Evolutionary conservation across 2,888 invertebrate genomes (phyloP).

Genomic region (Lissonota sp.): DNA sequence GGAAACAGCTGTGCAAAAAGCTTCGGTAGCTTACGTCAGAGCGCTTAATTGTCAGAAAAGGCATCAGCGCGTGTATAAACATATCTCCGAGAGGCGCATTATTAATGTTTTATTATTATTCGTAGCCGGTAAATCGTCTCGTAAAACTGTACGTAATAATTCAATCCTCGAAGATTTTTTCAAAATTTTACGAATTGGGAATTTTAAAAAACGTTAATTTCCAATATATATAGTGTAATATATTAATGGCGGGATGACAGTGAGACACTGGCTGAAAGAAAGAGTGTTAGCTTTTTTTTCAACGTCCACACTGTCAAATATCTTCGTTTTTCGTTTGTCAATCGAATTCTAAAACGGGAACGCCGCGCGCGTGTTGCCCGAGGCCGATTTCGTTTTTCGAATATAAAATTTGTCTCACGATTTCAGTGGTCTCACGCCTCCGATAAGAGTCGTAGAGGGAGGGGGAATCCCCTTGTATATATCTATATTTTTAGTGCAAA

Average conservation of each 20-base stretch:
- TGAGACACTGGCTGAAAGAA: background rate
- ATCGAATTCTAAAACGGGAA: constrained; percentile 64
- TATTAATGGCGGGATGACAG: background rate
- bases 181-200: background rate
- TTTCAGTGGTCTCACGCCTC: constrained; percentile 42
- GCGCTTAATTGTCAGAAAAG: constrained; percentile 41
- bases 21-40: too few relatives aligned
- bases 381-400: constrained; percentile 40
- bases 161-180: background rate
- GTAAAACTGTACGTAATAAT: constrained; percentile 14
- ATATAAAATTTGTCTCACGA: constrained; percentile 61
- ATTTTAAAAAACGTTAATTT: background rate
- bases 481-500: constrained; percentile 24
- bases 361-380: background rate
- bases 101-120: background rate
- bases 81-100: constrained; percentile 2
- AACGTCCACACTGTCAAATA: background rate
- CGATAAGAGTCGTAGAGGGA: constrained; percentile 21
- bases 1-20: too few relatives aligned
- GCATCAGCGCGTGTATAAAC: constrained; percentile 35
- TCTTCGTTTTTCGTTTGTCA: constrained; percentile 27
- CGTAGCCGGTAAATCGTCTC: background rate
- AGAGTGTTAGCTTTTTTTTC: background rate
- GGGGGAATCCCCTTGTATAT: constrained; percentile 12
- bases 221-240: background rate